Evolutionary conservation across 1,140 invertebrate species (phyloP).

Genomic region (Drosophila grimshawi): DNA sequence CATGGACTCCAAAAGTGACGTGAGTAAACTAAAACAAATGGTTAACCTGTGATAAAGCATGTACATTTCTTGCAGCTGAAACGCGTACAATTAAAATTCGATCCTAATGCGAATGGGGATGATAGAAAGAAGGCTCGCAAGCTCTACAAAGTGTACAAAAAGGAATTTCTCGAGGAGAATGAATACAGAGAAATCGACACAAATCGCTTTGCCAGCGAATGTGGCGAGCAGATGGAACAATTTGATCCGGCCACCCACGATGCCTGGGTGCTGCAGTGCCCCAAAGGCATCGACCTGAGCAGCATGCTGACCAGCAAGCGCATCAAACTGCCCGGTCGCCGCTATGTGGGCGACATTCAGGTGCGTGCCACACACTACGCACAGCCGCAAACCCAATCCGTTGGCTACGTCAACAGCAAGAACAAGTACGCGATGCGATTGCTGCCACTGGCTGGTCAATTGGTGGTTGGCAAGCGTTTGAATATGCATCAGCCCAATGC

Average conservation of each 20-base stretch:
- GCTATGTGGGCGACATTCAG: slow-evolving; percentile 42
- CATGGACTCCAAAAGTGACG: slow-evolving; percentile 27
- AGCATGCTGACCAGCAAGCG: slow-evolving; percentile 27
- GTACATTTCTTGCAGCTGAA: not conserved
- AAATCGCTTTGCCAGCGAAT: slow-evolving; percentile 8
- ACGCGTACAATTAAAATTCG: not conserved
- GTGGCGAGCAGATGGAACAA: slow-evolving; percentile 7
- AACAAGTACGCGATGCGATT: slow-evolving; percentile 34
- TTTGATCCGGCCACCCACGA: slow-evolving; percentile 54
- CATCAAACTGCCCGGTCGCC: slow-evolving; percentile 62
- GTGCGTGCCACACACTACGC: slow-evolving; percentile 38
- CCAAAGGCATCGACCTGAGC: slow-evolving; percentile 38
- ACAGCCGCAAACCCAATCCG: not conserved
- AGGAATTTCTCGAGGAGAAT: slow-evolving; percentile 43
- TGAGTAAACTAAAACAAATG: not conserved
- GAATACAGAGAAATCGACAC: slow-evolving; percentile 4
- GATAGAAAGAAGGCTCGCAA: slow-evolving; percentile 5
- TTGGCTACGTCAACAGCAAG: slow-evolving; percentile 56
- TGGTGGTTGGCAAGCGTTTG: slow-evolving; percentile 50
- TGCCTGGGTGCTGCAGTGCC: slow-evolving; percentile 65
- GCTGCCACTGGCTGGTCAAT: slow-evolving; percentile 32
- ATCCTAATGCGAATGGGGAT: not conserved
- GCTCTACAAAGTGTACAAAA: slow-evolving; percentile 11
- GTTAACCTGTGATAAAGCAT: not conserved
- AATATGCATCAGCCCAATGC: slow-evolving; percentile 20